Evolutionary conservation across 1,140 invertebrate species (phyloP), one percentile per base, ranked within the genome.

Genomic region (Calliphora vicina): DNA sequence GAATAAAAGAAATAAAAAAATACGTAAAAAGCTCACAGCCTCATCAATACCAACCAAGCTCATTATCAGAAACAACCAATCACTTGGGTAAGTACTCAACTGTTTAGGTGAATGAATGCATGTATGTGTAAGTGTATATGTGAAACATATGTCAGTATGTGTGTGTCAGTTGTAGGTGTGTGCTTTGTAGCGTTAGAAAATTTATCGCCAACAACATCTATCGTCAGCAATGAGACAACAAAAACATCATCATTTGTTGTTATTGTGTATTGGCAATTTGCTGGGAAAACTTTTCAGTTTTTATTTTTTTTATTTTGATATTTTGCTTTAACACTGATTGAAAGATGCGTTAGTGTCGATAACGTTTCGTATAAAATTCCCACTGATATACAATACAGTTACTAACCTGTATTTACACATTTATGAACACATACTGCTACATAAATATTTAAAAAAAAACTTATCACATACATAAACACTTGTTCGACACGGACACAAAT

Each of bases 301-400:
- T n/a, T 17, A 57, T 10, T 57, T 57, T 67, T 23, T 67, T 67
- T 67, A n/a, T n/a, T n/a, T n/a, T n/a, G n/a, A n/a, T 67, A 5
- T 67, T 67, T 67, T 67, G 6, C 1, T 23, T 67, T 20, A 78
- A 78, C 74, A 45, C 74, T 25, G 74, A 78, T 78, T 78, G 74
- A 78, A 78, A 45, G 74, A 78, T 78, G 74, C 42, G n/a, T 78
- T 20, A 45, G 35, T 23, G 35, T 43, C 23, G 74, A 78, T 78
- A 78, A 45, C 35, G 43, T 43, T 78, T 43, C 73, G 43, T 2
- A 45, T 43, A 43, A 45, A 13, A 67, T 67, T 67, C n/a, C 5
- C 20, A 67, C 4, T 8, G 0, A 57, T 35, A 42, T 20, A 35
- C 73, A 42, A 20, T 23, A 78, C 74, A 67, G 35, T 35, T 6